These are phyloP conservation scores for Pipistrellus nathusii DNA, from an alignment of 2,797 vertebrate species.

Conservation along the genomic window DNA sequence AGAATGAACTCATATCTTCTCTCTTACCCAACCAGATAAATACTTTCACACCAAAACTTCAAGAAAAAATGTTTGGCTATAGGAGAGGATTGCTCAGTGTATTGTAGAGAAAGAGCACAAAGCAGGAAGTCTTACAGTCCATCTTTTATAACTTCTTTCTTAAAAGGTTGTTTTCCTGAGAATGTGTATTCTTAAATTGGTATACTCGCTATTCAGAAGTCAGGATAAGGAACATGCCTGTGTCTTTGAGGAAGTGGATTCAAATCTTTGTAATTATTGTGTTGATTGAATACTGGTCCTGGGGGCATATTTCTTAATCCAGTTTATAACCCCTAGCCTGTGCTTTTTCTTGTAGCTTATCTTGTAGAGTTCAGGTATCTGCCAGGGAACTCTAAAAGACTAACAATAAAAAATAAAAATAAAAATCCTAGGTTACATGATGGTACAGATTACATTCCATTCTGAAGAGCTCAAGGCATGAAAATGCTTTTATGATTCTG, in stretches of 20 bases:
- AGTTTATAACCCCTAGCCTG: not conserved
- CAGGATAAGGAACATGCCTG: not conserved
- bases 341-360: constrained; percentile 32
- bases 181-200: not conserved
- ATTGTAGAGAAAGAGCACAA: not conserved
- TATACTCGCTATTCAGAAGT: not conserved
- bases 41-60: not conserved
- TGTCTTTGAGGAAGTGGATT: not conserved
- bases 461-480: not conserved
- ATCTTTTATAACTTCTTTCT: not conserved
- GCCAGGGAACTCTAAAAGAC: not conserved
- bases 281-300: not conserved
- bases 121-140: not conserved
- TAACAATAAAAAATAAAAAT: constrained; percentile 10
- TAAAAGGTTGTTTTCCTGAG: constrained; percentile 5
- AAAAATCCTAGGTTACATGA: not conserved
- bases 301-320: not conserved
- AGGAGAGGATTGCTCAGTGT: not conserved
- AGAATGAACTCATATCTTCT: not conserved
- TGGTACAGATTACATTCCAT: constrained; percentile 36
- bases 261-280: not conserved
- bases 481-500: constrained; percentile 50
- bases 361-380: not conserved
- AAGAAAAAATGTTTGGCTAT: not conserved
- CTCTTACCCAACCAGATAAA: not conserved